A percentile compares a stretch with the other conserved stretches of the same genome.
phyloP scores from a whole-genome alignment of 2,113 vertebrate genomes.

The Danionella cerebrum region DNA sequence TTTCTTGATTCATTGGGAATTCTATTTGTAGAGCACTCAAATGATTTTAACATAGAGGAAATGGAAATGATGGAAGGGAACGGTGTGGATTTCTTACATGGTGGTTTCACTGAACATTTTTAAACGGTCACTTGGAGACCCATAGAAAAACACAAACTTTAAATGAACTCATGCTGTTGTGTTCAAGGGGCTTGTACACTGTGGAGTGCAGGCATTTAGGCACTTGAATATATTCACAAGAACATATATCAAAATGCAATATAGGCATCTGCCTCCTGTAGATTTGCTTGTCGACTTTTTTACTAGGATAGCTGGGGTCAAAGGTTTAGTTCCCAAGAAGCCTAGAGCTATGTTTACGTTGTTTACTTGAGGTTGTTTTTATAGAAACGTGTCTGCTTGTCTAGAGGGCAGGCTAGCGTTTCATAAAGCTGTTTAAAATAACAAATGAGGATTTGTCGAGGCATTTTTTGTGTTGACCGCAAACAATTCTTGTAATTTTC shows the following conservation, averaged over 20 bases:
- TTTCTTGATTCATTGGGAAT: neutral
- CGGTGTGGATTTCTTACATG: neutral
- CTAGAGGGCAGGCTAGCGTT: no score
- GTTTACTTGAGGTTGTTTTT: no score
- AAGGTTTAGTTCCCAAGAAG: neutral
- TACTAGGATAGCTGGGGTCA: neutral
- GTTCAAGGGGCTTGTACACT: neutral
- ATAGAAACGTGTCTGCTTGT: no score
- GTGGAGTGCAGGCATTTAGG: no score
- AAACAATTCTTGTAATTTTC: no score
- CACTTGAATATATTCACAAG: no score
- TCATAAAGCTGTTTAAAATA: no score
- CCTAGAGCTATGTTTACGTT: no score
- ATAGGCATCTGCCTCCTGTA: neutral
- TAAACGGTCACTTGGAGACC: neutral
- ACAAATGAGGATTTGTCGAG: no score
- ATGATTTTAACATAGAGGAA: conserved; percentile 4
- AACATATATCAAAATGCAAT: no score
- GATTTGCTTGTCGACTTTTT: neutral
- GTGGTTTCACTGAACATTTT: neutral
- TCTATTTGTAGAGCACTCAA: conserved; percentile 17
- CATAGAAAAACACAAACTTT: neutral
- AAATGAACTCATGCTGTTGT: neutral
- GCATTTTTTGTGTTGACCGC: no score
- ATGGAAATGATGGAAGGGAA: conserved; percentile 8